Evolutionary conservation across 2,888 invertebrate species (phyloP), one percentile per base, ranked within the genome.

Genomic region (Plagiodera versicolora): DNA sequence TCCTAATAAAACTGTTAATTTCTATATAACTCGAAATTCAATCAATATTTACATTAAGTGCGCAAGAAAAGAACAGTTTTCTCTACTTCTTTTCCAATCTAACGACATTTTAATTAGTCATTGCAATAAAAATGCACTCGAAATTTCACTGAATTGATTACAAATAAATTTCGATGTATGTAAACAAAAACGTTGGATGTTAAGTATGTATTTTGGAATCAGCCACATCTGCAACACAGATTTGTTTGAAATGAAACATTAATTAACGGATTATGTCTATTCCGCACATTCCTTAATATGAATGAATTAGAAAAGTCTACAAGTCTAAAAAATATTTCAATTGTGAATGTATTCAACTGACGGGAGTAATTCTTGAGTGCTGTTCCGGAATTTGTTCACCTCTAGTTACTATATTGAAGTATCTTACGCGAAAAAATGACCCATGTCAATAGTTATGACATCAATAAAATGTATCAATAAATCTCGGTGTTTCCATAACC

Each of bases 91-190:
- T 39, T 11, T 39, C 39, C 11, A n/a, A n/a, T 39, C 14, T 14
- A 39, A 39, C 39, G 39, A 39, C 39, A 39, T 14, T 39, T 39
- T 39, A 39, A 39, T 39, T 39, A 39, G 14, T 6, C 14, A 53
- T 53, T 19, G 20, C 53, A 44, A 53, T 53, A 53, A 53, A 53
- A 28, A 39, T 39, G 24, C 53, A 17, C 53, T 45, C 44, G 44
- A 53, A 20, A n/a, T 53, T 44, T 53, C 20, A 39, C 39, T 20
- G 44, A 53, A 53, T 53, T 18, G 39, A 53, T 53, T 35, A 53
- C 45, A 44, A 44, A 53, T 53, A 53, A 53, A 53, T 53, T 44
- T 24, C 17, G 30, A 39, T 24, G 39, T 35, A 10, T 20, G 39
- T 44, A 53, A 53, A 53, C 53, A 53, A 14, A 39, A 39, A n/a